Conservation (phyloP, 2,113 vertebrate species). For the Heloderma charlesbogerti region DNA sequence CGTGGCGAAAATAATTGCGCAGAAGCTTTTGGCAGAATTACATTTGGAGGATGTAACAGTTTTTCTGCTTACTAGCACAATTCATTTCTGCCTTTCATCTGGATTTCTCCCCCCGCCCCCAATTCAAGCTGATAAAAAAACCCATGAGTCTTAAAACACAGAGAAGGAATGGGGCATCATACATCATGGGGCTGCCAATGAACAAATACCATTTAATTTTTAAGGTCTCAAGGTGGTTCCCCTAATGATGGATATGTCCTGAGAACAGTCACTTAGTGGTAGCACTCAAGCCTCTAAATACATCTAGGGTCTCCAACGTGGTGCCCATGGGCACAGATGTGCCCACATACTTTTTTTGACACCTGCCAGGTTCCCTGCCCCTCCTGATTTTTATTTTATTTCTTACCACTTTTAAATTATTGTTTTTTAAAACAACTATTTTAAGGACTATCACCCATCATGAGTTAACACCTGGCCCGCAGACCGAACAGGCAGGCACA, state of each 20-base stretch:
- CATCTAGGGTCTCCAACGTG: neutral
- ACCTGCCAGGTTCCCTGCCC: too few relatives aligned
- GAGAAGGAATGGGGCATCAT: neutral
- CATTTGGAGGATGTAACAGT: slow-evolving; percentile 73
- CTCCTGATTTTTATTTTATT: too few relatives aligned
- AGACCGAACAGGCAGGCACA: too few relatives aligned
- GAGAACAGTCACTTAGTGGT: neutral
- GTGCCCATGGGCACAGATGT: too few relatives aligned
- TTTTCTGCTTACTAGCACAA: slow-evolving; percentile 78
- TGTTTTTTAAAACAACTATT: too few relatives aligned
- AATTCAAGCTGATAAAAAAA: slow-evolving; percentile 72
- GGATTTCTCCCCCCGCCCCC: slow-evolving; percentile 48
- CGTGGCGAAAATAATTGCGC: slow-evolving; percentile 71
- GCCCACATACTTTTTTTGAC: too few relatives aligned
- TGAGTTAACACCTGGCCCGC: too few relatives aligned
- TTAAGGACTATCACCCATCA: too few relatives aligned
- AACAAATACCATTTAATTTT: neutral
- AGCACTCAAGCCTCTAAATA: neutral
- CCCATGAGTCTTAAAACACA: slow-evolving; percentile 63
- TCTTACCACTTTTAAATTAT: too few relatives aligned
- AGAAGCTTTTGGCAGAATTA: slow-evolving; percentile 75
- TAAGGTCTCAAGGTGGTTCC: neutral
- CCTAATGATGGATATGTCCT: too few relatives aligned
- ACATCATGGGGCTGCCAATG: neutral
- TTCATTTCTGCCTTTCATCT: slow-evolving; percentile 74